Percentiles rank a stretch among this genome's conserved stretches.
These are phyloP conservation scores for Arrhopalites spinosus DNA, from an alignment of 2,888 invertebrate species.

Conservation along the genomic window DNA sequence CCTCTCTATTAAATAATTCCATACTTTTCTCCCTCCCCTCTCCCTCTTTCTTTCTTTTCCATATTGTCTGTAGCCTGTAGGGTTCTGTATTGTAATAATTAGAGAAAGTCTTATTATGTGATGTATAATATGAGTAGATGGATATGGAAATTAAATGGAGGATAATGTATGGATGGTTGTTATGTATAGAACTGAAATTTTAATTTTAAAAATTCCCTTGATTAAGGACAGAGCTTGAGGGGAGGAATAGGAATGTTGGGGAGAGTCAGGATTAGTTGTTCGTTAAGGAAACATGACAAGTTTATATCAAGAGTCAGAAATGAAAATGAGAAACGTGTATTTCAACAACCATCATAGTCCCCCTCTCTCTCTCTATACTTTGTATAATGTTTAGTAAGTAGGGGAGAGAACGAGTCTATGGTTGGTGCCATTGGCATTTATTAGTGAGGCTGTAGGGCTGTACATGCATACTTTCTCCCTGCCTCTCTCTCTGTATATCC, in stretches of 20 bases:
- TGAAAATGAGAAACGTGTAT: conserved; percentile 1
- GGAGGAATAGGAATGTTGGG: not conserved
- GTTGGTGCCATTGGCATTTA: conserved; percentile 28
- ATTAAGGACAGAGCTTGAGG: too few relatives aligned
- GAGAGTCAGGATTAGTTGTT: not conserved
- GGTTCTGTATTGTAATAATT: too few relatives aligned
- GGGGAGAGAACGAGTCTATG: not conserved
- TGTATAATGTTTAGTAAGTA: not conserved
- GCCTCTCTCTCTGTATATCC: too few relatives aligned
- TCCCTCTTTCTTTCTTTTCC: too few relatives aligned
- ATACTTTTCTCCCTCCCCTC: not conserved
- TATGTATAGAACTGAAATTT: too few relatives aligned
- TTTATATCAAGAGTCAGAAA: conserved; percentile 7
- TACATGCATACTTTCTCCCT: not conserved
- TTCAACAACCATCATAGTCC: too few relatives aligned
- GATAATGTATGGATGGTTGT: too few relatives aligned
- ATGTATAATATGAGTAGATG: too few relatives aligned
- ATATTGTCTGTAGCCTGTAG: too few relatives aligned
- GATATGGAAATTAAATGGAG: too few relatives aligned
- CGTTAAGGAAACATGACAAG: conserved; percentile 15
- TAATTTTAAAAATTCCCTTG: too few relatives aligned
- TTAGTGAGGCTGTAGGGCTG: conserved; percentile 1
- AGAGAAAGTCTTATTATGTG: too few relatives aligned
- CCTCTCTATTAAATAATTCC: not conserved
- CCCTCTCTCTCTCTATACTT: not conserved